Evolutionary conservation across 2,888 invertebrate species (phyloP).

Genomic region (Lasioglossum marginatum): DNA sequence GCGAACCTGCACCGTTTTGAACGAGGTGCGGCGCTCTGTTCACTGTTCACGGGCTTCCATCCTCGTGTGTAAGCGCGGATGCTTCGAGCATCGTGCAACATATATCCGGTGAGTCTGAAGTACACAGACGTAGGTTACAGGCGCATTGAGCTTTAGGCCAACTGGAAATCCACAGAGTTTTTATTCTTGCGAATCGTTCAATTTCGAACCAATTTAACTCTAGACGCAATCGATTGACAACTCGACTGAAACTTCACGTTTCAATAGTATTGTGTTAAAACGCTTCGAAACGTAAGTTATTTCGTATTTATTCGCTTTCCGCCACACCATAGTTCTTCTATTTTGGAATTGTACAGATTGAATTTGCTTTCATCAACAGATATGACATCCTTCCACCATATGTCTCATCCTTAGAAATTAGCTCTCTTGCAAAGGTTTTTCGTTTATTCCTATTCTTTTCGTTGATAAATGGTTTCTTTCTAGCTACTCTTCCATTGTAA

Average conservation of each 20-base stretch:
- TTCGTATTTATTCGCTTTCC: too few species aligned
- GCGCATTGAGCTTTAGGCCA: neutral
- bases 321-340: too few species aligned
- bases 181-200: neutral
- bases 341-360: too few species aligned
- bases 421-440: too few species aligned
- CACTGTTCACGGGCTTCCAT: neutral
- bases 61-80: neutral
- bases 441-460: too few species aligned
- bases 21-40: neutral
- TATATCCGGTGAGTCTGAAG: slow-evolving; percentile 4
- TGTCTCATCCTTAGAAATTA: too few species aligned
- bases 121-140: neutral
- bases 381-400: too few species aligned
- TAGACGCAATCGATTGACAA: neutral
- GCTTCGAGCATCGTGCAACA: neutral
- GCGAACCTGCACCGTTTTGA: neutral
- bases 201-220: neutral
- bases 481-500: too few species aligned
- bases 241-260: neutral
- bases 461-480: too few species aligned
- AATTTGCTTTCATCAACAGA: too few species aligned
- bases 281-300: neutral
- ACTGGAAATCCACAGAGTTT: neutral
- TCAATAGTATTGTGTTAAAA: neutral